These are phyloP conservation scores for Dorcus hopei DNA, from an alignment of 2,888 invertebrate species.

Conservation along the genomic window DNA sequence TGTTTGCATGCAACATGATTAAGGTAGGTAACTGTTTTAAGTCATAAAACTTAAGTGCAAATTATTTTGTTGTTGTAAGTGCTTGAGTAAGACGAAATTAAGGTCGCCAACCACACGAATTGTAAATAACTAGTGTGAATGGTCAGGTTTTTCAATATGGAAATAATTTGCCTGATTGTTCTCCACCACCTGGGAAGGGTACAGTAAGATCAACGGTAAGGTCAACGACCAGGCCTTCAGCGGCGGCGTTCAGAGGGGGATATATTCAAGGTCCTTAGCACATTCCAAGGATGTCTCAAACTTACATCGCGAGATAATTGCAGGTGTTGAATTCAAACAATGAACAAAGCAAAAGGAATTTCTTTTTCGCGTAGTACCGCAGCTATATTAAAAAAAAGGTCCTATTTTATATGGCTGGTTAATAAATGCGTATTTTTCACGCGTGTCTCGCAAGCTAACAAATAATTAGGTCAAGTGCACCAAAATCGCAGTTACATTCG, in stretches of 20 bases:
- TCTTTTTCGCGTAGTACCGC: too few species aligned
- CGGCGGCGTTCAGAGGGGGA: conserved; percentile 27
- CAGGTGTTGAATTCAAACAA: conserved; percentile 24
- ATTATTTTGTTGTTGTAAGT: too few species aligned
- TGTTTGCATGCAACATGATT: too few species aligned
- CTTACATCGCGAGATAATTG: conserved; percentile 13
- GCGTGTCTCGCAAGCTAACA: too few species aligned
- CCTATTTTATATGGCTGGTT: neutral
- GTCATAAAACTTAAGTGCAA: too few species aligned
- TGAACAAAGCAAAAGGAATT: conserved; percentile 5
- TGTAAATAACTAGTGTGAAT: too few species aligned
- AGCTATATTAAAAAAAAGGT: too few species aligned
- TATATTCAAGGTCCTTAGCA: conserved; percentile 39
- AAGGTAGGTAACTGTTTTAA: too few species aligned
- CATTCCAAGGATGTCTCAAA: conserved; percentile 39
- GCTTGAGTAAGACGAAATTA: too few species aligned
- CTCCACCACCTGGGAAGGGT: conserved; percentile 1
- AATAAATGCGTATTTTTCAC: neutral
- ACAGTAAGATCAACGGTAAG: conserved; percentile 17
- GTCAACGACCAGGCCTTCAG: conserved; percentile 31
- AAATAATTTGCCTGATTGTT: too few species aligned
- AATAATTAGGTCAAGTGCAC: neutral
- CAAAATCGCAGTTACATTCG: neutral
- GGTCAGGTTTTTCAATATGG: too few species aligned
- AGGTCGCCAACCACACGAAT: too few species aligned